Evolutionary conservation across 2,113 vertebrate genomes (phyloP).

Genomic region (Onychostoma macrolepis): DNA sequence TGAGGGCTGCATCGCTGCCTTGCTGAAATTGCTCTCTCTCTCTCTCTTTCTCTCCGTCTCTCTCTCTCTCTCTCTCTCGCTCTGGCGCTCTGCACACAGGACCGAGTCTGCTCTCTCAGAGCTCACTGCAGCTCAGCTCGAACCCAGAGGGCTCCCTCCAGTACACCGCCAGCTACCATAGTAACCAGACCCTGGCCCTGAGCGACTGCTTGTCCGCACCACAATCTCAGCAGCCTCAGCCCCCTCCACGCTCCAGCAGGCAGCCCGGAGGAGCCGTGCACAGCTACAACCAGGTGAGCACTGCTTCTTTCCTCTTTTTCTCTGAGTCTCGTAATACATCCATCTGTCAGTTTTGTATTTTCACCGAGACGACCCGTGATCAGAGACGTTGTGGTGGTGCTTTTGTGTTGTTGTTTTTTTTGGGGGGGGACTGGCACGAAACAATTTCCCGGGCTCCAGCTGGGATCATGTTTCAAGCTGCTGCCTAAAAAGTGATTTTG

Average conservation of each 20-base stretch:
- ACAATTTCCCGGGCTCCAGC: not conserved
- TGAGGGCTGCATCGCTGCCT: slow-evolving; percentile 81
- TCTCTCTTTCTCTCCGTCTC: slow-evolving; percentile 63
- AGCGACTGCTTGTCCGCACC: slow-evolving; percentile 83
- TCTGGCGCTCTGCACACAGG: slow-evolving; percentile 83
- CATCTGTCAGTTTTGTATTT: slow-evolving; percentile 28
- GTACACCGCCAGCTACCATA: slow-evolving; percentile 98
- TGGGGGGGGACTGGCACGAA: slow-evolving; percentile 6
- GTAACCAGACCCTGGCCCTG: slow-evolving; percentile 96
- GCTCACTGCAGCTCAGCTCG: slow-evolving; percentile 96
- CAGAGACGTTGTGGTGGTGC: not conserved
- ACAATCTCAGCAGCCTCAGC: slow-evolving; percentile 62
- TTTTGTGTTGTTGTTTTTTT: not conserved
- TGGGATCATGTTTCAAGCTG: slow-evolving; percentile 17
- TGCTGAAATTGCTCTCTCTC: slow-evolving; percentile 66
- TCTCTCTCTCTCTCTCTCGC: slow-evolving; percentile 61
- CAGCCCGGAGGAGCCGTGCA: slow-evolving; percentile 90
- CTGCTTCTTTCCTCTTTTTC: not conserved
- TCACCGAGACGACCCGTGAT: not conserved
- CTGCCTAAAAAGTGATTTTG: slow-evolving; percentile 23
- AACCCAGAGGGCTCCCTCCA: slow-evolving; percentile 97
- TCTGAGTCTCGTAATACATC: not conserved
- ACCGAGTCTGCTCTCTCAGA: slow-evolving; percentile 96
- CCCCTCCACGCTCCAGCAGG: slow-evolving; percentile 80
- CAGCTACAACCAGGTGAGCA: slow-evolving; percentile 96